Evolutionary conservation across 1,140 invertebrate genomes (phyloP).

Genomic region (Drosophila repletoides): DNA sequence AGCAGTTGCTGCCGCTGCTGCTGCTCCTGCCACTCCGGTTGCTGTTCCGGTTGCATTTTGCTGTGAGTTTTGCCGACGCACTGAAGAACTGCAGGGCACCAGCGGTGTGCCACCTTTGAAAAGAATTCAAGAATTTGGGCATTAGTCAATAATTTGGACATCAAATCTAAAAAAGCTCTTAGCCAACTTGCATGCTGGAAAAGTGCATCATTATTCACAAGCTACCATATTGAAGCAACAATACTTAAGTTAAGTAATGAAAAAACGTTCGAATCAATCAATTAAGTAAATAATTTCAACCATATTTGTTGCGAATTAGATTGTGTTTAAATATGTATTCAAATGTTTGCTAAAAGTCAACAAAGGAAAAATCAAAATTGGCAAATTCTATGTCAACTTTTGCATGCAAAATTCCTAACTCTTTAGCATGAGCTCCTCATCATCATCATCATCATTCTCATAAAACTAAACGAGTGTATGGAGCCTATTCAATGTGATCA

Average conservation of each 20-base stretch:
- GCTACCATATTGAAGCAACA: conserved; percentile 36
- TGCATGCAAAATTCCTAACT: conserved; percentile 29
- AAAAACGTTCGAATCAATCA: conserved; percentile 35
- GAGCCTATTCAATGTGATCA: conserved; percentile 51
- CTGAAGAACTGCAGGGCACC: conserved; percentile 81
- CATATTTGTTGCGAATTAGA: conserved; percentile 36
- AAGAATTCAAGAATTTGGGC: conserved; percentile 30
- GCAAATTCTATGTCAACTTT: conserved; percentile 19
- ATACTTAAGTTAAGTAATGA: conserved; percentile 25
- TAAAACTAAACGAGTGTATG: conserved; percentile 29
- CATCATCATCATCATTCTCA: not conserved
- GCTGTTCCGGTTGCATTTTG: conserved; percentile 33
- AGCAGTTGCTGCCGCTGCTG: not conserved
- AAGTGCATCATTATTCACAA: conserved; percentile 42
- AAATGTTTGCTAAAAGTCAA: conserved; percentile 11
- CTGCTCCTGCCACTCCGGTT: conserved; percentile 10
- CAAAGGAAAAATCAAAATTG: not conserved
- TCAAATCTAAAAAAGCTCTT: conserved; percentile 6
- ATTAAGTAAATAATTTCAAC: conserved; percentile 24
- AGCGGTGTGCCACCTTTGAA: conserved; percentile 84
- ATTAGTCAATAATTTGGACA: conserved; percentile 25
- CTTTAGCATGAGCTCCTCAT: conserved; percentile 1
- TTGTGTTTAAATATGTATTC: conserved; percentile 29
- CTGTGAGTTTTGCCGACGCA: conserved; percentile 45
- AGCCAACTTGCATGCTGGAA: conserved; percentile 64